These are phyloP conservation scores for Charadrius vociferus DNA, from an alignment of 2,113 vertebrate genomes.

Conservation along the genomic window DNA sequence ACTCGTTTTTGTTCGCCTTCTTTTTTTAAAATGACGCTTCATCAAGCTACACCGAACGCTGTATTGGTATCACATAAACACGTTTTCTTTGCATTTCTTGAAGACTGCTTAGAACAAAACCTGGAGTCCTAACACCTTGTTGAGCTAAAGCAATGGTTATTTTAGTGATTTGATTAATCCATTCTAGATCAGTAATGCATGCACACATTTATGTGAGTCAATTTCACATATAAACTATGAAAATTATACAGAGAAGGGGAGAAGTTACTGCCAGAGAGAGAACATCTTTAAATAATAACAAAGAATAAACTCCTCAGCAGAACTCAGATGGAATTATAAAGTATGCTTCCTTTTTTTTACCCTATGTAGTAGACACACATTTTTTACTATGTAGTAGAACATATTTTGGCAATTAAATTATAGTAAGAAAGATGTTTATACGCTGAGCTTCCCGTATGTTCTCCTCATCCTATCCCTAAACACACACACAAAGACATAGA, in stretches of 20 bases:
- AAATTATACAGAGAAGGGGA: not conserved
- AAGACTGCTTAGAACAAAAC: not conserved
- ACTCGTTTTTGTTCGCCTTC: accelerated
- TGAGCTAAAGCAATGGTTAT: not conserved
- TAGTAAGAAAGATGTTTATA: not conserved
- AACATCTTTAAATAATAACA: not conserved
- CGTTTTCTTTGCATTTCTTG: not conserved
- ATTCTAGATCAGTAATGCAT: not conserved
- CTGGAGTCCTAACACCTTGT: not conserved
- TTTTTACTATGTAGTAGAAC: not conserved
- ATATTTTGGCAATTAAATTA: not conserved
- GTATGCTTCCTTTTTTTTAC: not conserved
- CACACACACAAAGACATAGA: not conserved
- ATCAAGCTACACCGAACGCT: not conserved
- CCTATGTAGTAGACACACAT: not conserved
- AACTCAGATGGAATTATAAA: not conserved
- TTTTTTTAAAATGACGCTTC: not conserved
- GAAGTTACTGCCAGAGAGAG: not conserved
- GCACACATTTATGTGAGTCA: not conserved
- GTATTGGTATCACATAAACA: not conserved
- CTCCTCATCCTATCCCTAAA: not conserved
- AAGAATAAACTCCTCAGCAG: not conserved
- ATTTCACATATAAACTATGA: not conserved
- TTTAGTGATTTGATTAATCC: not conserved
- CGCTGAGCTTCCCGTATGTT: not conserved